A percentile compares a stretch with the other conserved stretches of the same genome.
Conservation (phyloP, 2,888 invertebrate species). For the Heliconius ismenius region DNA sequence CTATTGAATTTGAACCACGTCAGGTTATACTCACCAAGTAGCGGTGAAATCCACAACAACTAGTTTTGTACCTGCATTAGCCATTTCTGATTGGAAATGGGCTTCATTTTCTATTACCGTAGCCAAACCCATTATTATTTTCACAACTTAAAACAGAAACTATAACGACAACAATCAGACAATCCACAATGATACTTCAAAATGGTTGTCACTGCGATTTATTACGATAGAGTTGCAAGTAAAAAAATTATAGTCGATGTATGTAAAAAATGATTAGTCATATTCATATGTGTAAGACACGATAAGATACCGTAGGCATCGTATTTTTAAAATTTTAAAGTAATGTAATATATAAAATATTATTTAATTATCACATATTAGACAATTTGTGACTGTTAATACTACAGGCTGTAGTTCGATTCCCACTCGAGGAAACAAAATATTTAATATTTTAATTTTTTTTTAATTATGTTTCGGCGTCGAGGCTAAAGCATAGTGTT, state of each 20-base stretch:
- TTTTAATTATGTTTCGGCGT: no score
- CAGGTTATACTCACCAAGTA: constrained; percentile 87
- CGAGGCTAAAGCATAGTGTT: not conserved
- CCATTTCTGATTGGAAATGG: constrained; percentile 92
- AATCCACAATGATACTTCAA: constrained; percentile 50
- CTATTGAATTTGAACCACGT: constrained; percentile 58
- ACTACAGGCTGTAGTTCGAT: no score
- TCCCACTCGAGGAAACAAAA: no score
- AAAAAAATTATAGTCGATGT: not conserved
- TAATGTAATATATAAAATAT: no score
- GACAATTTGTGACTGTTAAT: no score
- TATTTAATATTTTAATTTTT: no score
- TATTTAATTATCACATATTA: no score
- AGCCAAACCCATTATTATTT: constrained; percentile 78
- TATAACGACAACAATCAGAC: constrained; percentile 56
- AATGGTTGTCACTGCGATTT: constrained; percentile 49
- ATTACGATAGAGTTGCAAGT: not conserved
- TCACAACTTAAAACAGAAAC: constrained; percentile 29
- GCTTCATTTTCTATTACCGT: constrained; percentile 87
- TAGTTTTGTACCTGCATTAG: constrained; percentile 91
- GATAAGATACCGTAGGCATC: not conserved
- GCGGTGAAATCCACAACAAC: constrained; percentile 98
- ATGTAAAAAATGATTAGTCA: constrained; percentile 1
- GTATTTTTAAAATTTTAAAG: no score
- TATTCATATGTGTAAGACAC: not conserved